A percentile compares a stretch with the other conserved stretches of the same genome.
These are phyloP conservation scores for Ferdinandea cuprea DNA, from an alignment of 2,888 invertebrate genomes.

Conservation along the genomic window DNA sequence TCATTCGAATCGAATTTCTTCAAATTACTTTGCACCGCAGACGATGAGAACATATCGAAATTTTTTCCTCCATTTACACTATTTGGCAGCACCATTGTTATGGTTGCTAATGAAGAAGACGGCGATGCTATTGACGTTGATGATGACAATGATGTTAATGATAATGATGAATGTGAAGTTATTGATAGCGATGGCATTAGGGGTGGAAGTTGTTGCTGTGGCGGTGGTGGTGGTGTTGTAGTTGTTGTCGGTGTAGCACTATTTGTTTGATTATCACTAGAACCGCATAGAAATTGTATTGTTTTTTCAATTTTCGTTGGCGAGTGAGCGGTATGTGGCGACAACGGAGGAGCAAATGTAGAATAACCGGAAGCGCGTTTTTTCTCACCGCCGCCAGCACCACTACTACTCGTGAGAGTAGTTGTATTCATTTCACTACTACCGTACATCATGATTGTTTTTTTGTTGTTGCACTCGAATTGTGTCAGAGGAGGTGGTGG, in stretches of 20 bases:
- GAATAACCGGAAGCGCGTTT: conserved; percentile 42
- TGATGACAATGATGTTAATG: conserved; percentile 30
- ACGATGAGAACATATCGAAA: conserved; percentile 42
- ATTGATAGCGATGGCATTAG: conserved; percentile 16
- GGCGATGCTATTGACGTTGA: conserved; percentile 32
- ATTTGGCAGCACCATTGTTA: conserved; percentile 44
- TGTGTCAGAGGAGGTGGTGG: conserved; percentile 45
- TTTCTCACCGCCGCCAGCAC: conserved; percentile 16
- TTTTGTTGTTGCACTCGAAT: conserved; percentile 47
- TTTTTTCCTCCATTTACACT: conserved; percentile 39
- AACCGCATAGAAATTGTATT: conserved; percentile 25
- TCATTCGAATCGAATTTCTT: conserved; percentile 54
- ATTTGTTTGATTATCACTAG: conserved; percentile 45
- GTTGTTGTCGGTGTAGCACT: conserved; percentile 5
- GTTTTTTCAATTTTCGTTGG: conserved; percentile 41
- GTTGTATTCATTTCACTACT: conserved; percentile 36
- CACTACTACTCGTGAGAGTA: conserved; percentile 11
- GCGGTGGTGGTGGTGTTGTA: conserved; percentile 11
- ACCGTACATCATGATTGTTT: conserved; percentile 47
- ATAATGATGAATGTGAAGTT: conserved; percentile 19
- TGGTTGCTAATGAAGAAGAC: conserved; percentile 35
- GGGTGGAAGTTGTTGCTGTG: neutral
- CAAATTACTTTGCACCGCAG: conserved; percentile 44
- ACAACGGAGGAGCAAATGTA: conserved; percentile 22
- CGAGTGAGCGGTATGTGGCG: neutral